Evolutionary conservation across 1,140 invertebrate species (phyloP).

Genomic region (Zaprionus capensis): DNA sequence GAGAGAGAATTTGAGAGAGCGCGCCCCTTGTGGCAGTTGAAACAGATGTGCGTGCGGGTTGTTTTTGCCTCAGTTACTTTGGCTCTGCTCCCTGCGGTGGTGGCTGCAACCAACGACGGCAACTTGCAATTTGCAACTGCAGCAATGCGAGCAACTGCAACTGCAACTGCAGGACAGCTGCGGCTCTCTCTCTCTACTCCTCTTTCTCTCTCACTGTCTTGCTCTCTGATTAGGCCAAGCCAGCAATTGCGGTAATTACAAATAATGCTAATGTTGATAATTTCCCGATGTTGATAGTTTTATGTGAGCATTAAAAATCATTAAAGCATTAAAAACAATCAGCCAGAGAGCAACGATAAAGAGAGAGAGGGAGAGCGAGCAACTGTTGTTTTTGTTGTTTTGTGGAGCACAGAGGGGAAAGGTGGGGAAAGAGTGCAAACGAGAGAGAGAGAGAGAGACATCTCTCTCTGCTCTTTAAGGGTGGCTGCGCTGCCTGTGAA

Average conservation of each 20-base stretch:
- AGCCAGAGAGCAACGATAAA: background rate
- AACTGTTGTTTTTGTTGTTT: slow-evolving; percentile 10
- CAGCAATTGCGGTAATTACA: slow-evolving; percentile 11
- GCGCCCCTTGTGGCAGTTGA: slow-evolving; percentile 14
- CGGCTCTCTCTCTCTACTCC: slow-evolving; percentile 5
- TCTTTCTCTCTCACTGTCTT: background rate
- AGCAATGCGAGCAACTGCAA: slow-evolving; percentile 39
- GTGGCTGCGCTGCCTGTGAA: slow-evolving; percentile 20
- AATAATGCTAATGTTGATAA: slow-evolving; percentile 22
- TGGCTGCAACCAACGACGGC: slow-evolving; percentile 35
- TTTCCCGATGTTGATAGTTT: slow-evolving; percentile 34
- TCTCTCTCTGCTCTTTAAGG: slow-evolving; percentile 23
- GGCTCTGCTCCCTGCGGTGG: slow-evolving; percentile 3
- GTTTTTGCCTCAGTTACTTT: slow-evolving; percentile 26
- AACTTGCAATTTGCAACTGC: slow-evolving; percentile 58
- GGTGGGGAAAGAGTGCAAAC: background rate
- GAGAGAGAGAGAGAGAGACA: background rate
- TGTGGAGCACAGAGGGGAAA: slow-evolving; percentile 1
- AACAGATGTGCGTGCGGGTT: slow-evolving; percentile 44
- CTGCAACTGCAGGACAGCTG: slow-evolving; percentile 25
- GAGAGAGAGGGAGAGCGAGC: background rate
- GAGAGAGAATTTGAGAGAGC: slow-evolving; percentile 14
- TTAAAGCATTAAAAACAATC: slow-evolving; percentile 43
- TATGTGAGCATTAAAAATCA: slow-evolving; percentile 42
- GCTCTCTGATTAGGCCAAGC: background rate